phyloP scores from a whole-genome alignment of 2,797 vertebrate genomes.

The Pyrocephalus nanus region DNA sequence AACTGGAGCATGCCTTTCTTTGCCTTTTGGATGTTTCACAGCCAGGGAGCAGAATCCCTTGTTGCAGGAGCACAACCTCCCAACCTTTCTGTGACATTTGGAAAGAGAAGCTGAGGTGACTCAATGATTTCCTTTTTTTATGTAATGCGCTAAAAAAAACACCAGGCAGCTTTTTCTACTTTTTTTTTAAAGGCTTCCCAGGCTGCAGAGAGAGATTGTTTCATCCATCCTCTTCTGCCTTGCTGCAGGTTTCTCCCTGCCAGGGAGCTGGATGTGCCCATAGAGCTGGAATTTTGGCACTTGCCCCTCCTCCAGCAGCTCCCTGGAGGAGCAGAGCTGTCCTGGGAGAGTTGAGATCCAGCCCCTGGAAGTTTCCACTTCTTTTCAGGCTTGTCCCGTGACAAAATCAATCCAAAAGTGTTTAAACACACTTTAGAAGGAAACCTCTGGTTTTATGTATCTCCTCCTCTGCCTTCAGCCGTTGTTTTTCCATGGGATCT shows the following conservation, averaged over 20 bases:
- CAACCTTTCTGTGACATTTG: neutral
- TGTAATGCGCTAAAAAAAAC: neutral
- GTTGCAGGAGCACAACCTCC: neutral
- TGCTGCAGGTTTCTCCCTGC: neutral
- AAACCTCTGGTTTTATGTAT: rapidly evolving
- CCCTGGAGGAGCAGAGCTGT: neutral
- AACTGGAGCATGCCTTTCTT: neutral
- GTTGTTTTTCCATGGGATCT: neutral
- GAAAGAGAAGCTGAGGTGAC: neutral
- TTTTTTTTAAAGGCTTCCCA: neutral
- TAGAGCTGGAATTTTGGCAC: neutral
- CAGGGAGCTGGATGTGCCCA: neutral
- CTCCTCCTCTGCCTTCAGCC: neutral
- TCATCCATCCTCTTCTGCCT: neutral
- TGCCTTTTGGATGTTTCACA: neutral
- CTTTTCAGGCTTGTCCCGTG: neutral
- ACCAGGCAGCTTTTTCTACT: neutral
- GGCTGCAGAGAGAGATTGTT: neutral
- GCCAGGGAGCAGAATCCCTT: neutral
- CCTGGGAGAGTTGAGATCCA: neutral
- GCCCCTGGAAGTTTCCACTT: neutral
- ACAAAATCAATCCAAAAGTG: neutral
- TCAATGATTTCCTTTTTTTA: neutral
- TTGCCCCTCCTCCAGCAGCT: neutral
- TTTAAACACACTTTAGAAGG: neutral